Evolutionary conservation across 2,888 invertebrate genomes (phyloP).

Genomic region (Stenurella melanura): DNA sequence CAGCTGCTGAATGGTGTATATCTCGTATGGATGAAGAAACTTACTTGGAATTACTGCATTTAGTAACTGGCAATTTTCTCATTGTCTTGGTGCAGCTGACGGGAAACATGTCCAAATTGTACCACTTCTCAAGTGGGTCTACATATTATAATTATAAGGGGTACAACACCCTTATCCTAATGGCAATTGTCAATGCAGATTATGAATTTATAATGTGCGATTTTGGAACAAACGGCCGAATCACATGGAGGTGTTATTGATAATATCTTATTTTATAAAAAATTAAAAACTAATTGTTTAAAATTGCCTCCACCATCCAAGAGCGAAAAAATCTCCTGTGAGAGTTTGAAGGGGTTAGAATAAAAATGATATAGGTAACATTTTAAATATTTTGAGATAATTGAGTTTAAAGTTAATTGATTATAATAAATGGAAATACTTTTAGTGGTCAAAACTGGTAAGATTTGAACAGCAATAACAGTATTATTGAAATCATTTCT

Average conservation of each 20-base stretch:
- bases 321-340: neutral
- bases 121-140: neutral
- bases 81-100: neutral
- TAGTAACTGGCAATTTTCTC: neutral
- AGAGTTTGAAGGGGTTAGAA: conserved; percentile 23
- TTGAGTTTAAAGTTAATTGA: conserved; percentile 16
- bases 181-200: no score
- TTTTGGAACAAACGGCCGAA: conserved; percentile 14
- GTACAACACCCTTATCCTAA: no score
- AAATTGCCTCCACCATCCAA: conserved; percentile 8
- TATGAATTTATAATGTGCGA: conserved; percentile 8
- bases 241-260: neutral
- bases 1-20: no score
- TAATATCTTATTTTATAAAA: neutral
- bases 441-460: neutral
- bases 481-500: neutral
- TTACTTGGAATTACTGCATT: conserved; percentile 2
- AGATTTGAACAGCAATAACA: neutral
- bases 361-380: conserved; percentile 18
- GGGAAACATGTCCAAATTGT: conserved; percentile 16
- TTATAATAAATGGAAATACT: neutral
- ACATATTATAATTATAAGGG: no score
- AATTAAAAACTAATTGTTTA: conserved; percentile 6
- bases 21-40: neutral
- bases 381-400: conserved; percentile 7